Evolutionary conservation across 2,113 vertebrate genomes (phyloP).

Genomic region (Aptenodytes patagonicus): DNA sequence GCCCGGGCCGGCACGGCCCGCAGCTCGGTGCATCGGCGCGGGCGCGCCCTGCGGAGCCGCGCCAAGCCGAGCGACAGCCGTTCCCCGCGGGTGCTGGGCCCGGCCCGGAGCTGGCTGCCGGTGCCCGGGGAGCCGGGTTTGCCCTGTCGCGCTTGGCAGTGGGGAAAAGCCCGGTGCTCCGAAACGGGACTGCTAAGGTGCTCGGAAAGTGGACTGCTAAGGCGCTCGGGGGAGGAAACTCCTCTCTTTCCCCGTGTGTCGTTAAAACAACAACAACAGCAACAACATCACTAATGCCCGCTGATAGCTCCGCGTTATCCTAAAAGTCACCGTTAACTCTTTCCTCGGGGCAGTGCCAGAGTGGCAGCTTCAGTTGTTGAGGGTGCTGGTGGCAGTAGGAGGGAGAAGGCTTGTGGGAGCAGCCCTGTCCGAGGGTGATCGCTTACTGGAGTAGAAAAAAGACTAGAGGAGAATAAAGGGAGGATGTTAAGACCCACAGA

Average conservation of each 20-base stretch:
- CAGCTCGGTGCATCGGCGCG: too few relatives aligned
- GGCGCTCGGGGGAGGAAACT: too few relatives aligned
- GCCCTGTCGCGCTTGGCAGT: rapidly evolving
- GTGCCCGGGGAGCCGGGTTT: too few relatives aligned
- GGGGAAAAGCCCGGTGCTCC: background rate
- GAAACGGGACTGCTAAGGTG: too few relatives aligned
- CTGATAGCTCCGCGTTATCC: rapidly evolving
- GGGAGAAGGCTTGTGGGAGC: background rate
- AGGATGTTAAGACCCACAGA: background rate
- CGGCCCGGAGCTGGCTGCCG: background rate
- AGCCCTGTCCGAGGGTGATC: too few relatives aligned
- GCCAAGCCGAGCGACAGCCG: rapidly evolving
- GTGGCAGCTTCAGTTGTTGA: background rate
- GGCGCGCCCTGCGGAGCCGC: background rate
- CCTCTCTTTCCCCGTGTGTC: background rate
- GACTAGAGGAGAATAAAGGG: background rate
- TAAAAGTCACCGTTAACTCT: background rate
- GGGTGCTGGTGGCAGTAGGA: background rate
- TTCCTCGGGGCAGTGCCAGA: too few relatives aligned
- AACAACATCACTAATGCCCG: rapidly evolving
- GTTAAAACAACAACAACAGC: too few relatives aligned
- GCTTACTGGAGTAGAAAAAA: background rate
- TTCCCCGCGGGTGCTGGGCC: background rate
- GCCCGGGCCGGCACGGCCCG: background rate
- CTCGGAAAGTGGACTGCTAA: too few relatives aligned